Conservation (phyloP, 2,113 vertebrate species). For the Oceanites oceanicus region DNA sequence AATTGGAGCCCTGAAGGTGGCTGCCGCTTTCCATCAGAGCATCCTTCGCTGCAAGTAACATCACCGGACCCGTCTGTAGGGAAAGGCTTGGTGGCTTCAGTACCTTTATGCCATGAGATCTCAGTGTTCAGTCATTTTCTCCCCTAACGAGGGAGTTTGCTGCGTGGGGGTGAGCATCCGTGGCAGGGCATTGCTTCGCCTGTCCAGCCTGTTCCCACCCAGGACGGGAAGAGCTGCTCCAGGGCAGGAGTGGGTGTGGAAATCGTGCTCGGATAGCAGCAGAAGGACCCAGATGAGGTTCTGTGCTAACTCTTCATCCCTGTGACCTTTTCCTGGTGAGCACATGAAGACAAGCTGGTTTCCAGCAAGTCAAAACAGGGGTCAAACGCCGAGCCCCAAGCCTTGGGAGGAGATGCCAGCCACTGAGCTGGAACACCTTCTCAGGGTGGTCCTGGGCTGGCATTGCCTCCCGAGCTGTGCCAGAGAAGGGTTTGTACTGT, state of each 20-base stretch:
- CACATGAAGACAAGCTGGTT: not conserved
- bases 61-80: not conserved
- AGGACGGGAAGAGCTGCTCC: not conserved
- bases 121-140: not conserved
- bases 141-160: not conserved
- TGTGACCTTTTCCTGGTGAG: not conserved
- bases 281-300: not conserved
- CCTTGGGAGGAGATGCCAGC: not conserved
- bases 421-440: not conserved
- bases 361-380: fast-evolving
- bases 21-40: not conserved
- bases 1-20: not conserved
- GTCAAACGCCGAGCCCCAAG: fast-evolving
- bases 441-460: not conserved
- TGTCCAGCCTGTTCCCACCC: not conserved
- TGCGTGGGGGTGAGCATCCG: fast-evolving
- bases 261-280: not conserved
- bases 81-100: not conserved
- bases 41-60: fast-evolving
- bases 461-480: not conserved
- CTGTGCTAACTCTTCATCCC: not conserved
- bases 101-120: not conserved
- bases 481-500: not conserved
- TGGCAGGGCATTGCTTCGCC: not conserved
- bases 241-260: fast-evolving